Evolutionary conservation across 2,888 invertebrate genomes (phyloP), one percentile per base, ranked within the genome.

Genomic region (Hypsopygia costalis): DNA sequence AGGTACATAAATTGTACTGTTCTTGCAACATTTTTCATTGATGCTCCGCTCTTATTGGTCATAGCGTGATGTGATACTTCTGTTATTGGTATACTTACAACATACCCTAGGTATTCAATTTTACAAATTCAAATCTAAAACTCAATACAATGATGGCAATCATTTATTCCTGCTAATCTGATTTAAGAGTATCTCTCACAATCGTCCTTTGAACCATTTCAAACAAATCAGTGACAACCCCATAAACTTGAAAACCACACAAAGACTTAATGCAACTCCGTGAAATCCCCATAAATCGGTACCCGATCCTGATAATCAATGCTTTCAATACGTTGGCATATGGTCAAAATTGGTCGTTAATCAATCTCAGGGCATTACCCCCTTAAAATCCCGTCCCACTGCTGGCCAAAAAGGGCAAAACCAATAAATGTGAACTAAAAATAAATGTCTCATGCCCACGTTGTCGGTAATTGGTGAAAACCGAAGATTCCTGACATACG

Each of bases 321-420:
- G 20, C 44, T 40, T 40, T 42, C 38, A 38, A 36, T 34, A 32
- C 46, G 46, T 36, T 35, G 45, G 43, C 41, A 36, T 40, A 41
- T 44, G 45, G 33, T 42, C 36, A 43, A 44, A 37, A 40, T 34
- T 34, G 34, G 30, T 38, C 42, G 47, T 53, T 54, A 54, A 55
- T 57, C 53, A 48, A 41, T 30, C 16, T 32, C 38, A 48, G 52
- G 46, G 43, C 54, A 41, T 52, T 53, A 37, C 53, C 54, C 57
- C 45, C 11, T 40, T 31, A 40, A 36, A 41, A 46, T 36, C 41
- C 35, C 28, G 42, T 28, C 31, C 34, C 33, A 29, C 11, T 38
- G 22, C 16, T 31, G 28, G 37, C 49, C 47, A 51, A 49, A 47
- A 50, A 47, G 46, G 50, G 40, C 44, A 48, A 49, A 47, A 42